Evolutionary conservation across 2,113 vertebrate species (phyloP), one percentile per base, ranked within the genome.

Genomic region (Mola mola): DNA sequence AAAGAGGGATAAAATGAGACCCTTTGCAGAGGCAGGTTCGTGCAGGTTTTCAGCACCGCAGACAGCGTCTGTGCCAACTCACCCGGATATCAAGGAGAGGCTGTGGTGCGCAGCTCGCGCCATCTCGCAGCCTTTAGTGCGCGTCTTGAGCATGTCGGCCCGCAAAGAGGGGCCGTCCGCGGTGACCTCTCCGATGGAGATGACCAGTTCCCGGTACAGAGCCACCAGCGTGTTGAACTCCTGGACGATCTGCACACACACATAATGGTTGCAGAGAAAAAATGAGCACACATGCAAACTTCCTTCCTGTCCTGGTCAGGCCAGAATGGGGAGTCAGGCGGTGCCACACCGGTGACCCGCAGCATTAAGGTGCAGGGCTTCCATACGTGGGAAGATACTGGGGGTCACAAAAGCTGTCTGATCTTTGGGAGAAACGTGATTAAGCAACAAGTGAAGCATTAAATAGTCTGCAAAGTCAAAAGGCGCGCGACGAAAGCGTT

Each of bases 171-270:
- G 95, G 78, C 94, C 96, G 72, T 94, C 95, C 59, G 93, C 89
- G 0, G 96, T 94, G 81, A 97, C 92, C 51, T 99, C 96, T 36
- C 96, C 97, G 38, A 98, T 96, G 60, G 96, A 99, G 92, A 99
- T 99, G 31, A 99, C 97, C 87, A 98, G 84, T 60, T 99, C 96
- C 61, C 97, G 95, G 71, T 95, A 99, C 15, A 97, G 92, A 82
- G 97, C 97, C 91, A 99, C 96, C 75, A 98, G 95, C 4, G 95
- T 98, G 79, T 99, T 98, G 91, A 99, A 98, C 70, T 99, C 97
- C 87, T 98, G 96, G 77, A 99, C 97, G 79, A 98, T 94, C 97
- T 98, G 91, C 59, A 34, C 37, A 17, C 3, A n/a, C 37, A 40
- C 37, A 19, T 6, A n/a, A n/a, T n/a, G n/a, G n/a, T n/a, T n/a